Evolutionary conservation across 2,113 vertebrate genomes (phyloP).

Genomic region (Grammomys dolichurus): DNA sequence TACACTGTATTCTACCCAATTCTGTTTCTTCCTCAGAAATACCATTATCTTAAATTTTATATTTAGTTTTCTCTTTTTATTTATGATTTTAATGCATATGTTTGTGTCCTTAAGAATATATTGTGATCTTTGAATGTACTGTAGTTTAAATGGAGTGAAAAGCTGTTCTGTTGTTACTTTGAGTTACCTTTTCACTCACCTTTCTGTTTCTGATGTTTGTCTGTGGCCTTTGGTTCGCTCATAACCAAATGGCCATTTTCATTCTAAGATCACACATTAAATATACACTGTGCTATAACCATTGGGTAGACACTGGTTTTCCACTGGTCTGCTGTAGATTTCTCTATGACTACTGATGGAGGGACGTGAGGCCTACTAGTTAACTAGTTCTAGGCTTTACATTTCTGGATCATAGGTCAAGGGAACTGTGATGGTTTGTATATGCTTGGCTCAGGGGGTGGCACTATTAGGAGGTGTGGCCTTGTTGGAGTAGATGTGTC

Average conservation of each 20-base stretch:
- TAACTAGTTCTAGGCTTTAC: not conserved
- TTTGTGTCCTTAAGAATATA: not conserved
- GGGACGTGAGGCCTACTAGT: not conserved
- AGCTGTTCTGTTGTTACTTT: not conserved
- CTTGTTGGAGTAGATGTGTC: too few relatives aligned
- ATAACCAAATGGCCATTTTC: not conserved
- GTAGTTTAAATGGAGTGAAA: slow-evolving; percentile 9
- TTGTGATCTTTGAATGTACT: slow-evolving; percentile 28
- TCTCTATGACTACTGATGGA: not conserved
- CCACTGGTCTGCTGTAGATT: not conserved
- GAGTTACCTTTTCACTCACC: not conserved
- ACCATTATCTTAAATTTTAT: slow-evolving; percentile 35
- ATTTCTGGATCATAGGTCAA: not conserved
- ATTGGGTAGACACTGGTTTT: not conserved
- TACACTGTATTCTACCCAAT: not conserved
- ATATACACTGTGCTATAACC: not conserved
- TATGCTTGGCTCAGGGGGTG: too few relatives aligned
- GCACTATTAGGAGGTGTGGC: too few relatives aligned
- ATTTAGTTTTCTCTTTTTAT: not conserved
- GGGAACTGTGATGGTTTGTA: too few relatives aligned
- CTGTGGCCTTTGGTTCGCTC: not conserved
- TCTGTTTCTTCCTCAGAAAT: not conserved
- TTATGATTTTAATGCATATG: not conserved
- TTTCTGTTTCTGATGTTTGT: not conserved
- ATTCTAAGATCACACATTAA: not conserved